phyloP scores from a whole-genome alignment of 2,113 vertebrate species.

The Corythornis madagascariensis region DNA sequence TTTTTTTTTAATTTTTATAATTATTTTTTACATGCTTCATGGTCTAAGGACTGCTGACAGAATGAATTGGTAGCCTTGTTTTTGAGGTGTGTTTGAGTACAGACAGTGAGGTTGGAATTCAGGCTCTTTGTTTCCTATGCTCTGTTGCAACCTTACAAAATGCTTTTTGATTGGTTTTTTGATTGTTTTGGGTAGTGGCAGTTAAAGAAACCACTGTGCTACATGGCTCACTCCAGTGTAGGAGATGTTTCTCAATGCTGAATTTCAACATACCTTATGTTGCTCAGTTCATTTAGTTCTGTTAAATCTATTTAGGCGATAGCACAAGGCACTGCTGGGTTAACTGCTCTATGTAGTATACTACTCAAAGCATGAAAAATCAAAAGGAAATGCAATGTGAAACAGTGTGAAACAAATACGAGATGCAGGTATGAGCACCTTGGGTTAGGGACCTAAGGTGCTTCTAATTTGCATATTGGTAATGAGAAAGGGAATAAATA shows the following conservation, averaged over 20 bases:
- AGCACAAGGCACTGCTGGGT: not conserved
- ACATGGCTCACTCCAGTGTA: not conserved
- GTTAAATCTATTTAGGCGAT: not conserved
- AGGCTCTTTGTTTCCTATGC: not conserved
- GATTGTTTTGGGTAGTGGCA: not conserved
- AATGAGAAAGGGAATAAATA: not conserved
- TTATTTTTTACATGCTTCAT: not conserved
- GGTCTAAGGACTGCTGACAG: not conserved
- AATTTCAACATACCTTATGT: not conserved
- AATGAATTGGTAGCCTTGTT: not conserved
- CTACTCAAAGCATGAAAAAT: not conserved
- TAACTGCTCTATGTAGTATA: not conserved
- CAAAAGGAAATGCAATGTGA: not conserved
- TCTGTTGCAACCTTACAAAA: not conserved
- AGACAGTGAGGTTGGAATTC: not conserved
- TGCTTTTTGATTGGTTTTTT: not conserved
- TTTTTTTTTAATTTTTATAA: no score
- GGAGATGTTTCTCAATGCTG: not conserved
- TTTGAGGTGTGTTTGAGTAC: not conserved
- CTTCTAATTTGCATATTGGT: not conserved
- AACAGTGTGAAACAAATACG: not conserved
- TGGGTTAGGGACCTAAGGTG: not conserved
- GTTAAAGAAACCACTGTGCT: not conserved
- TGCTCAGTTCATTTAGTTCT: not conserved
- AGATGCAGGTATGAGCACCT: not conserved